Conservation (phyloP, 1,140 invertebrate genomes). For the Drosophila tani region DNA sequence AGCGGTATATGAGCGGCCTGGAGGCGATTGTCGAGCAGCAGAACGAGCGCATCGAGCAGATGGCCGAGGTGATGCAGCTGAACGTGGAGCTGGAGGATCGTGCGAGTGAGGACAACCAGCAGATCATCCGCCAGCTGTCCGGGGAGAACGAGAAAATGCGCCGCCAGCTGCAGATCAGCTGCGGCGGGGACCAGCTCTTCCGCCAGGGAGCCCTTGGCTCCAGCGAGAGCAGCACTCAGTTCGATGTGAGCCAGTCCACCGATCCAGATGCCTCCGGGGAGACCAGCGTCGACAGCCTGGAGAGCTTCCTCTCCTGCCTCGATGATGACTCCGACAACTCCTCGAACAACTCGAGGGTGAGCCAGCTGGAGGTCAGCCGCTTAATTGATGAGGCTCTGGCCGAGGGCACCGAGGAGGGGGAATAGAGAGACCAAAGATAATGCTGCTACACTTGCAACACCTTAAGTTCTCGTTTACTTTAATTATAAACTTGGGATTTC, state of each 20-base stretch:
- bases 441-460: not conserved
- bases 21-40: conserved; percentile 30
- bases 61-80: conserved; percentile 49
- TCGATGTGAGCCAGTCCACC: conserved; percentile 6
- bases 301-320: conserved; percentile 53
- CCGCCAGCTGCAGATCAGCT: conserved; percentile 54
- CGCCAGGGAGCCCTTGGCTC: conserved; percentile 15
- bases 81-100: conserved; percentile 41
- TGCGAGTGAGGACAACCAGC: conserved; percentile 31
- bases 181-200: conserved; percentile 3
- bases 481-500: not conserved
- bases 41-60: conserved; percentile 53
- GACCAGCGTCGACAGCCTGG: conserved; percentile 28
- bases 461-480: not conserved
- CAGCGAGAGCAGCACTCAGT: conserved; percentile 50
- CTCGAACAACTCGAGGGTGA: conserved; percentile 4
- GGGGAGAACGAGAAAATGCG: conserved; percentile 59
- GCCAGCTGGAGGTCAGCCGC: conserved; percentile 17
- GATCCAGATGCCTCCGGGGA: not conserved
- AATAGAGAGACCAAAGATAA: not conserved
- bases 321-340: conserved; percentile 8
- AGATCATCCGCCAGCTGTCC: conserved; percentile 33
- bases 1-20: conserved; percentile 46
- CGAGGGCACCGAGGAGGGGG: not conserved
- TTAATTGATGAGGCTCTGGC: conserved; percentile 40